Percentiles rank a stretch among this genome's conserved stretches.
Evolutionary conservation across 2,888 invertebrate species (phyloP).

Genomic region (Megaustenia siamemsis): DNA sequence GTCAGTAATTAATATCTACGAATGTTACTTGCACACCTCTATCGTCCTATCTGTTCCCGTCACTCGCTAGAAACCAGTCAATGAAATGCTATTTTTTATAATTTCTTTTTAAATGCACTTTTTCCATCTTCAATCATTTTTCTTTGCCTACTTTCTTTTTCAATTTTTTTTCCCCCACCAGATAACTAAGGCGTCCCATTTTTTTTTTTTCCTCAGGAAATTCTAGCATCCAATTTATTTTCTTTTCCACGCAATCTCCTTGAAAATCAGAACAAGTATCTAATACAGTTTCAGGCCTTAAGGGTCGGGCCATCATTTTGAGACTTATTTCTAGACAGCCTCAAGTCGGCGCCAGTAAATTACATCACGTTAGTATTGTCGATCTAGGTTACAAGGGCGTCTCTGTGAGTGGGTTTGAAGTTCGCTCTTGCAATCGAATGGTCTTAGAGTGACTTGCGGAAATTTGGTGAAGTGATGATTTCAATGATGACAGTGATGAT

Average conservation of each 20-base stretch:
- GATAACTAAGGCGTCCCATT: not conserved
- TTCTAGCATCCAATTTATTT: slow-evolving; percentile 12
- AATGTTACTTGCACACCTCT: too few species aligned
- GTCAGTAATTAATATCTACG: too few species aligned
- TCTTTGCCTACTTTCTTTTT: too few species aligned
- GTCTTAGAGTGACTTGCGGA: too few species aligned
- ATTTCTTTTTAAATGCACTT: too few species aligned
- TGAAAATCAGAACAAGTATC: slow-evolving; percentile 37
- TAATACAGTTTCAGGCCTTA: slow-evolving; percentile 35
- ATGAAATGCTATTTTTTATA: too few species aligned
- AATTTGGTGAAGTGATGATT: too few species aligned
- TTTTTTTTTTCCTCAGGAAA: too few species aligned
- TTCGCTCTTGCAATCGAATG: too few species aligned
- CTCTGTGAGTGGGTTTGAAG: not conserved
- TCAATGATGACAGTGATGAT: too few species aligned
- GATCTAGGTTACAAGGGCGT: slow-evolving; percentile 5
- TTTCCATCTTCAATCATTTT: not conserved
- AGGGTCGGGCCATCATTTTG: slow-evolving; percentile 23
- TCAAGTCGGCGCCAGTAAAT: slow-evolving; percentile 25
- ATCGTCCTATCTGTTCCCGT: too few species aligned
- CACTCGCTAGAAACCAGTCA: too few species aligned
- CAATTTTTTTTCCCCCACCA: not conserved
- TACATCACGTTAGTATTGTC: slow-evolving; percentile 28
- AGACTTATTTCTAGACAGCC: slow-evolving; percentile 32
- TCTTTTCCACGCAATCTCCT: not conserved